A percentile compares a stretch with the other conserved stretches of the same genome.
phyloP scores from a whole-genome alignment of 2,797 vertebrate species.

The Xenops minutus region DNA sequence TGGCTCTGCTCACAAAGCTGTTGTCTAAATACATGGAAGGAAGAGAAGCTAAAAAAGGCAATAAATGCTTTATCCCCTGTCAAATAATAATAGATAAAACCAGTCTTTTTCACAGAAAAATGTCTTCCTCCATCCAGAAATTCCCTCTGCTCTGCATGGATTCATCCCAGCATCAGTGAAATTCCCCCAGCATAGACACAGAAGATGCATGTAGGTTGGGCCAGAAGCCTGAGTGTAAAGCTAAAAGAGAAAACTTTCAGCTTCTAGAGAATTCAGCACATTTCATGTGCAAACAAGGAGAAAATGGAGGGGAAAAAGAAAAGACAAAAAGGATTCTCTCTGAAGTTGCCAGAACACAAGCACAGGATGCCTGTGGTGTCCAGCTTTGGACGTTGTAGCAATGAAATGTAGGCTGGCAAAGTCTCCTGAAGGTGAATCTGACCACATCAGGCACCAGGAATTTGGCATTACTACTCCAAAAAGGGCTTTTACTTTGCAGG shows the following conservation, averaged over 20 bases:
- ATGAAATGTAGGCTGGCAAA: background rate
- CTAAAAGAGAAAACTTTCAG: background rate
- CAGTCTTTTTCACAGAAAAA: background rate
- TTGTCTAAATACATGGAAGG: rapidly evolving
- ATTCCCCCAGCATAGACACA: rapidly evolving
- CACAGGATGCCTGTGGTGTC: background rate
- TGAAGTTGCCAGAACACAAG: background rate
- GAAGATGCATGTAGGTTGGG: background rate
- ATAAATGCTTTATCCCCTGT: background rate
- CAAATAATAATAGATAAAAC: background rate
- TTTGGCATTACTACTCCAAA: background rate
- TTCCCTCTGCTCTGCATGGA: background rate
- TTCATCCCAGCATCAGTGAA: background rate
- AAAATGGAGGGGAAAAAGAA: background rate
- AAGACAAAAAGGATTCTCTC: background rate
- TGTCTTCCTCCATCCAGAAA: background rate
- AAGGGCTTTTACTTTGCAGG: constrained; percentile 30
- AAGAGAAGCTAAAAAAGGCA: background rate
- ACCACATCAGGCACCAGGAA: background rate
- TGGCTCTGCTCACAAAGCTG: background rate
- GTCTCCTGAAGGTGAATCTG: background rate
- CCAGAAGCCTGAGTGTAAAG: background rate
- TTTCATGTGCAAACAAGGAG: background rate
- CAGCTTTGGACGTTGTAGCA: background rate
- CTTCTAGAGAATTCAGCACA: background rate